Base-by-base conservation (phyloP, 2,888 invertebrate species). In the Zygogramma bicolorata region DNA sequence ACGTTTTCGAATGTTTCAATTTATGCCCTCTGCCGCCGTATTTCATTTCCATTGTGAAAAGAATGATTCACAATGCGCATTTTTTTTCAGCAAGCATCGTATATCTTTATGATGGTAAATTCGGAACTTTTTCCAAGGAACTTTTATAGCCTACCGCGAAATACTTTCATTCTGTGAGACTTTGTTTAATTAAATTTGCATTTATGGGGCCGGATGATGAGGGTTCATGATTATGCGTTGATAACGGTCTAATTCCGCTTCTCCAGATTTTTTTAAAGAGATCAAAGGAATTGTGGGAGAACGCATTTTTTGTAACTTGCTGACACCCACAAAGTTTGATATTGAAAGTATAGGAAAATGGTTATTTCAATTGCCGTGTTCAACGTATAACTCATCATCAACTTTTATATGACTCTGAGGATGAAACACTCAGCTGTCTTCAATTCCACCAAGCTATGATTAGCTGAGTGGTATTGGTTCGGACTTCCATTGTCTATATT, bases 1-100 rank as follows among this genome's bases (percentile, higher is more conserved):
- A 49, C 68, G 62, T 68, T 68, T 74, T 74, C 67, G 46, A 73
- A 70, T 69, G 68, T 70, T 70, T 73, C 71, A 74, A 74, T 74
- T 74, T 74, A 71, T 74, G 65, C n/a, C 60, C 38, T 29, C 31
- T 40, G 67, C 57, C 65, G 61, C 58, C 13, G 42, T 27, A 25
- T 53, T 53, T 66, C 65, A 59, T 49, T 65, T 49, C 42, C 60
- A 58, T n/a, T 49, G 68, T 46, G 62, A 27, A 68, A 74, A 62
- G 68, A 70, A 74, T 74, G 65, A 71, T 70, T 74, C 70, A 68
- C 66, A 66, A 65, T 61, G 67, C 62, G 49, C 65, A 70, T 22
- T 49, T 59, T 65, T 38, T 72, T 73, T 70, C 63, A 68, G 60
- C 46, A 65, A 57, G 59, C 63, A 59, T 65, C 34, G 65, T 68